Evolutionary conservation across 1,140 invertebrate genomes (phyloP).

Genomic region (Heliothis virescens): DNA sequence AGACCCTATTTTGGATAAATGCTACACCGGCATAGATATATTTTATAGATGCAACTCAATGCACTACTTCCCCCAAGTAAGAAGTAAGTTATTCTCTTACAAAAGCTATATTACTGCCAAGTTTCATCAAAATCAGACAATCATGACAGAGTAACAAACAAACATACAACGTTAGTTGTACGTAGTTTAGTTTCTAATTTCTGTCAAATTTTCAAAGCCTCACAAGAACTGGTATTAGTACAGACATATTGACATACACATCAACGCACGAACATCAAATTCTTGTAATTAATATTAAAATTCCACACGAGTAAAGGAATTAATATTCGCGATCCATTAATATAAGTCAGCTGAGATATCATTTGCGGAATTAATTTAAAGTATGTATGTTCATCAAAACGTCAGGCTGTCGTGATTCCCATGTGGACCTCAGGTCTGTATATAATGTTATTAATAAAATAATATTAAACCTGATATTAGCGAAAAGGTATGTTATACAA

Average conservation of each 20-base stretch:
- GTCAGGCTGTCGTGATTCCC: neutral
- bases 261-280: neutral
- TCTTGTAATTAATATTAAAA: neutral
- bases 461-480: neutral
- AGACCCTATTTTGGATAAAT: too few relatives aligned
- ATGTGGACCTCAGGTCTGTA: neutral
- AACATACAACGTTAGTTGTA: too few relatives aligned
- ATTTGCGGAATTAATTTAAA: slow-evolving; percentile 31
- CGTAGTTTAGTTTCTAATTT: too few relatives aligned
- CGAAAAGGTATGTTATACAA: neutral
- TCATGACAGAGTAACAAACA: too few relatives aligned
- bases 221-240: neutral
- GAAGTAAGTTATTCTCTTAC: too few relatives aligned
- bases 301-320: neutral
- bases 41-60: too few relatives aligned
- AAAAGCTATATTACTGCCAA: too few relatives aligned
- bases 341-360: slow-evolving; percentile 2
- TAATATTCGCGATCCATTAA: slow-evolving; percentile 16
- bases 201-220: too few relatives aligned
- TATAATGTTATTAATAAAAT: neutral
- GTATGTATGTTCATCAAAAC: slow-evolving; percentile 7
- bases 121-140: too few relatives aligned
- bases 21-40: too few relatives aligned
- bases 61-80: too few relatives aligned
- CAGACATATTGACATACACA: neutral